Percentiles rank a stretch among this genome's conserved stretches.
Conservation (phyloP, 2,888 invertebrate genomes). For the Ormyrus labotus region DNA sequence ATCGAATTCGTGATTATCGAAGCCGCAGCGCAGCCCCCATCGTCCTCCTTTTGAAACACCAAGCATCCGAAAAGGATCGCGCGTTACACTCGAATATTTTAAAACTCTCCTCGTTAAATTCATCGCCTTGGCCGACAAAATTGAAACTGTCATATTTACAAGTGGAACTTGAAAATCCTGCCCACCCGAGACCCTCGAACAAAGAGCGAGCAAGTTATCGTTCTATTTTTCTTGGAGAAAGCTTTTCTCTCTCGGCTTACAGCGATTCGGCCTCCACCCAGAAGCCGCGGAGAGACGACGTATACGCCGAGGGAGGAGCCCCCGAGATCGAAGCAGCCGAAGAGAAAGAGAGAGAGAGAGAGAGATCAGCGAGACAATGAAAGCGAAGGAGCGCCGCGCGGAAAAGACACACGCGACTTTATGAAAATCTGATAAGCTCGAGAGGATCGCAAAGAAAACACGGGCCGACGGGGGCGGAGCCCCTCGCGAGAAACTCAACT, state of each 20-base stretch:
- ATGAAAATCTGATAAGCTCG: conserved; percentile 62
- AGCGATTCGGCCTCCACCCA: conserved; percentile 9
- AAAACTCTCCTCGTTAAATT: too few species aligned
- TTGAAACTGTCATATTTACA: too few species aligned
- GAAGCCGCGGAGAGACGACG: conserved; percentile 13
- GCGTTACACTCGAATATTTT: too few species aligned
- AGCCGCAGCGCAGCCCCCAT: conserved; percentile 33
- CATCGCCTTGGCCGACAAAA: too few species aligned
- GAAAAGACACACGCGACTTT: conserved; percentile 50
- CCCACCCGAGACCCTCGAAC: too few species aligned
- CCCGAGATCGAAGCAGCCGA: background rate
- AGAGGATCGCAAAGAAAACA: conserved; percentile 53
- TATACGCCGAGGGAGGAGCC: background rate
- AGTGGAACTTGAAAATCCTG: too few species aligned
- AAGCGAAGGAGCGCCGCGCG: conserved; percentile 14
- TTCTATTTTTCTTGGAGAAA: conserved; percentile 47
- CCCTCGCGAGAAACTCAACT: conserved; percentile 9
- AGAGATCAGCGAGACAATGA: conserved; percentile 34
- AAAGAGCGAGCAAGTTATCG: conserved; percentile 3
- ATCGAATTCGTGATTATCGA: conserved; percentile 60
- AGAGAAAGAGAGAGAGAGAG: too few species aligned
- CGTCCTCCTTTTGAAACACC: background rate
- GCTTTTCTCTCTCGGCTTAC: background rate
- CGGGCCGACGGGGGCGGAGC: background rate
- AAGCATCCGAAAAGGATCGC: too few species aligned